Evolutionary conservation across 2,888 invertebrate genomes (phyloP).

Genomic region (Mythimna loreyi): DNA sequence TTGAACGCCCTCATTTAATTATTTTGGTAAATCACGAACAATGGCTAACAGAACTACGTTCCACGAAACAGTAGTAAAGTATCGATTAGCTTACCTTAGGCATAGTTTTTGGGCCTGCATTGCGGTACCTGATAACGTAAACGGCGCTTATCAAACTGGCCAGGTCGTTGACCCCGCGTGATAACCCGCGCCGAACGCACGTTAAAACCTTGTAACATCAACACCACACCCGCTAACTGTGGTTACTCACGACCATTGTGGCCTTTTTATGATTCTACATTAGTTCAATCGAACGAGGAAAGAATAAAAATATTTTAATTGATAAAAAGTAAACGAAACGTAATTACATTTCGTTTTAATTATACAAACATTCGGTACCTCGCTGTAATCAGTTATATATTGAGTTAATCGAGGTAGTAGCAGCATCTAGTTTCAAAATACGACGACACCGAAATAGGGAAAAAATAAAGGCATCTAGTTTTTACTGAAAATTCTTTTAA

Average conservation of each 20-base stretch:
- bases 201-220: conserved; percentile 46
- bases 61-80: conserved; percentile 44
- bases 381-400: background rate
- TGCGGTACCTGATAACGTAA: conserved; percentile 85
- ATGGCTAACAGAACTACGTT: conserved; percentile 8
- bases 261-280: conserved; percentile 4
- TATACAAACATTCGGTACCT: background rate
- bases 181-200: conserved; percentile 70
- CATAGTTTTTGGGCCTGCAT: conserved; percentile 83
- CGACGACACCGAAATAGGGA: background rate
- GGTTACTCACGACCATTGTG: conserved; percentile 33
- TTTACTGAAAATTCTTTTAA: background rate
- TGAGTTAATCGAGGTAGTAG: background rate
- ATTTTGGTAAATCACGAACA: conserved; percentile 28
- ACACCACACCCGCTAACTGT: conserved; percentile 30
- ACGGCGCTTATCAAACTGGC: conserved; percentile 77
- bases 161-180: conserved; percentile 79
- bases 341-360: background rate
- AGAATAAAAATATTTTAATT: background rate
- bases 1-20: conserved; percentile 9
- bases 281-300: conserved; percentile 5
- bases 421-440: background rate
- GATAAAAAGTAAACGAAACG: background rate
- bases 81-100: conserved; percentile 77
- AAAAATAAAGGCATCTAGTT: background rate